Evolutionary conservation across 2,113 vertebrate genomes (phyloP).

Genomic region (Vombatus ursinus): DNA sequence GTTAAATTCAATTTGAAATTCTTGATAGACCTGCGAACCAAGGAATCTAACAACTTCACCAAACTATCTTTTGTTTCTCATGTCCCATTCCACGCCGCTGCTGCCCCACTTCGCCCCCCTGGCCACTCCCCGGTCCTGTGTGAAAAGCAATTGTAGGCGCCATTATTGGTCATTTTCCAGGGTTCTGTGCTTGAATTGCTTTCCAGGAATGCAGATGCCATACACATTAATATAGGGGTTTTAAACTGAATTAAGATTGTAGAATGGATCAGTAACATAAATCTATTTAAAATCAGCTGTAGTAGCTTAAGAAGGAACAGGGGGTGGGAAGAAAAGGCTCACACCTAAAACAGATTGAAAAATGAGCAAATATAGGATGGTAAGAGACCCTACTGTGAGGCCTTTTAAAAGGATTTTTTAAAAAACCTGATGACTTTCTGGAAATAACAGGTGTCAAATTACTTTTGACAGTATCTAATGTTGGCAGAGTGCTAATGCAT

Average conservation of each 20-base stretch:
- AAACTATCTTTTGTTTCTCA: not conserved
- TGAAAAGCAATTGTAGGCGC: not conserved
- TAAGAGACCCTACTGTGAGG: conserved; percentile 58
- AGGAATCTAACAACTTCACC: not conserved
- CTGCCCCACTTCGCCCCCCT: no score
- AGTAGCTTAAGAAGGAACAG: conserved; percentile 40
- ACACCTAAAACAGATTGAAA: conserved; percentile 61
- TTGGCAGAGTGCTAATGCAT: conserved; percentile 39
- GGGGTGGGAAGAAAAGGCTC: conserved; percentile 58
- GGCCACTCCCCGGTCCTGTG: not conserved
- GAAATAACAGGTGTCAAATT: conserved; percentile 55
- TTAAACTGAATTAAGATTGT: conserved; percentile 48
- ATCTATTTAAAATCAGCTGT: not conserved
- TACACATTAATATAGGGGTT: not conserved
- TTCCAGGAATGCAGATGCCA: conserved; percentile 29
- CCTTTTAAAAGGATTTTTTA: conserved; percentile 42
- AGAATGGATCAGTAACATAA: conserved; percentile 47
- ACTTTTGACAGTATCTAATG: conserved; percentile 32
- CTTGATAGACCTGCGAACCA: not conserved
- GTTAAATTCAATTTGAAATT: not conserved
- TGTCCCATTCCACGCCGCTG: not conserved
- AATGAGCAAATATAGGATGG: conserved; percentile 57
- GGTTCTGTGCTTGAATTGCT: not conserved
- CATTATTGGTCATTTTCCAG: conserved; percentile 21
- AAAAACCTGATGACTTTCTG: conserved; percentile 63